Evolutionary conservation across 2,113 vertebrate species (phyloP), one percentile per base, ranked within the genome.

Genomic region (Mesembrinibis cayennensis): DNA sequence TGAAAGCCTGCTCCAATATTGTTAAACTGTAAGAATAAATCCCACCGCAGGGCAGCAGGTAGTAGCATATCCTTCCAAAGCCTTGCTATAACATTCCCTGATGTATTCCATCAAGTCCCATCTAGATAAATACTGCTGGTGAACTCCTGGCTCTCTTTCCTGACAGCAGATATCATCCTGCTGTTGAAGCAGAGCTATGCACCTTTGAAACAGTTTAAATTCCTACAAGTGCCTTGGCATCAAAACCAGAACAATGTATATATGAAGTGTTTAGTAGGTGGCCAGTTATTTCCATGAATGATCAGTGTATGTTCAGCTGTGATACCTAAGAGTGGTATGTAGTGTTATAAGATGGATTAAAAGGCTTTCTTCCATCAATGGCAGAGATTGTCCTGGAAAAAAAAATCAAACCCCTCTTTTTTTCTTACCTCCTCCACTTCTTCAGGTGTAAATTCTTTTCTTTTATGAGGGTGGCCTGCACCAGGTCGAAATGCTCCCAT

Each of bases 401-500:
- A 32, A 49, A 71, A 36, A 27, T 1, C 0, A 23, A 21, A 11
- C 1, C 1, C 17, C 7, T 22, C 9, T 23, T 87, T 78, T 91
- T 74, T 95, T 65, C 98, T 99, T 93, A 99, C 99, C 99, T 99
- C 99, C 25, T 99, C 98, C 69, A 87, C 96, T 92, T 99, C 99
- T 89, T 99, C 99, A 63, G 96, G 97, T 96, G 98, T 97, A 92
- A 98, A 95, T 96, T 99, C 99, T 99, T 99, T 99, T 98, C 98
- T 99, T 98, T 98, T 99, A 36, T 99, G 99, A 97, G 99, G 99
- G 97, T 99, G 99, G 87, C 99, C 99, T 53, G 99, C 99, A 97
- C 99, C 99, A 87, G 99, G 99, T 97, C 99, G 99, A 97, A 99
- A 98, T 96, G 98, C 99, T 98, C 99, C 99, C 99, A 99, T 99